Evolutionary conservation across 2,113 vertebrate species (phyloP).

Genomic region (Tiliqua scincoides): DNA sequence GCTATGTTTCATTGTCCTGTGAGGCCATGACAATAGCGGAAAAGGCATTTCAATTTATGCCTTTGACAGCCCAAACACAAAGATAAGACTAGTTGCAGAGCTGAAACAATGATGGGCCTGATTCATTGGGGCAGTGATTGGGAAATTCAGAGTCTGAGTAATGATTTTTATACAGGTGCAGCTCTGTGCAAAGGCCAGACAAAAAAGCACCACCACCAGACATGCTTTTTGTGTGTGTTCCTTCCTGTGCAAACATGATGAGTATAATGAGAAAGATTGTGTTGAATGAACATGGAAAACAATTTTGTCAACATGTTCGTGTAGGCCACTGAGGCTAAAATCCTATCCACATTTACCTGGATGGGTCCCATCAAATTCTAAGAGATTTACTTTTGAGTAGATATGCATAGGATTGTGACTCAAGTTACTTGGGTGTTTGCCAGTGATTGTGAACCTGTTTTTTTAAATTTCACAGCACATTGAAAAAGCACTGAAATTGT

Average conservation of each 20-base stretch:
- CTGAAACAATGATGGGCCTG: neutral
- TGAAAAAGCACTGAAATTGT: no score
- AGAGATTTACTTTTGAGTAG: no score
- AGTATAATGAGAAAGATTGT: neutral
- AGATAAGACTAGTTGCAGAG: neutral
- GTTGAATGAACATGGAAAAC: no score
- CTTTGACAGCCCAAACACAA: neutral
- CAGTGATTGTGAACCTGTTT: no score
- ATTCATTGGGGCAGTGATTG: neutral
- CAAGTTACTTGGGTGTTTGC: no score
- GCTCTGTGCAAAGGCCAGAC: neutral
- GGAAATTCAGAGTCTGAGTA: neutral
- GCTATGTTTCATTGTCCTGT: conserved; percentile 15
- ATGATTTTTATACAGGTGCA: neutral
- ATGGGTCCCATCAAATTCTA: no score
- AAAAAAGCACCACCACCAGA: neutral
- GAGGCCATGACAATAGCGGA: conserved; percentile 24
- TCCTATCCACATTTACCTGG: no score
- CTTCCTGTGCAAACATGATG: neutral
- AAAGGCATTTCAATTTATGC: conserved; percentile 24
- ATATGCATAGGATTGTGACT: no score
- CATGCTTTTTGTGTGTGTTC: neutral
- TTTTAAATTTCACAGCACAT: no score
- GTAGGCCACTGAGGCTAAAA: no score
- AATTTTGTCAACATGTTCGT: no score